Conservation (phyloP, 2,113 vertebrate genomes). For the Poicephalus gulielmi region DNA sequence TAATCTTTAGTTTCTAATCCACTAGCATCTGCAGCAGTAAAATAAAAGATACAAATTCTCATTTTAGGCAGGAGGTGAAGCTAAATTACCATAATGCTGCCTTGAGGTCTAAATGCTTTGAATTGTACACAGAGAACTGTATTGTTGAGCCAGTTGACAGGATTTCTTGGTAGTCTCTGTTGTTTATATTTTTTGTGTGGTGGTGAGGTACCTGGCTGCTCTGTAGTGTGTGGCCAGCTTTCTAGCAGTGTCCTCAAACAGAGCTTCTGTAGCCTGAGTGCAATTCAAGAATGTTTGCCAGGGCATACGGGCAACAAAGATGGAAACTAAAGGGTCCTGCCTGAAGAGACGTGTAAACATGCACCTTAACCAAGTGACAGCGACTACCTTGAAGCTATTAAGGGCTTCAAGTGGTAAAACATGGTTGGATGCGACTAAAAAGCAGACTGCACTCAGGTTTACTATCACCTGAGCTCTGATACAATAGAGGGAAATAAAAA, state of each 20-base stretch:
- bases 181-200: rapidly evolving
- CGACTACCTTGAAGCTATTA: background rate
- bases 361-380: background rate
- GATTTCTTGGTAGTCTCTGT: background rate
- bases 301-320: background rate
- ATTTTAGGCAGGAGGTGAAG: background rate
- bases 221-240: background rate
- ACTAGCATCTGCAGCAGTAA: background rate
- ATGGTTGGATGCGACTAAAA: background rate
- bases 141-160: background rate
- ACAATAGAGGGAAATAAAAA: background rate
- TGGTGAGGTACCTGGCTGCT: rapidly evolving
- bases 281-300: background rate
- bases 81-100: background rate
- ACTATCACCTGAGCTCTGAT: background rate
- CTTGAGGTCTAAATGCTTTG: background rate
- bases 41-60: background rate
- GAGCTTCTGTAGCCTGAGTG: background rate
- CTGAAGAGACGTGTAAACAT: background rate
- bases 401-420: background rate
- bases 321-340: background rate
- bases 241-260: background rate
- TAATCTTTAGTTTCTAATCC: background rate
- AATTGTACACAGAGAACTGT: background rate
- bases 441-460: background rate